Conservation (phyloP, 2,797 vertebrate species). For the Hydrolagus colliei region DNA sequence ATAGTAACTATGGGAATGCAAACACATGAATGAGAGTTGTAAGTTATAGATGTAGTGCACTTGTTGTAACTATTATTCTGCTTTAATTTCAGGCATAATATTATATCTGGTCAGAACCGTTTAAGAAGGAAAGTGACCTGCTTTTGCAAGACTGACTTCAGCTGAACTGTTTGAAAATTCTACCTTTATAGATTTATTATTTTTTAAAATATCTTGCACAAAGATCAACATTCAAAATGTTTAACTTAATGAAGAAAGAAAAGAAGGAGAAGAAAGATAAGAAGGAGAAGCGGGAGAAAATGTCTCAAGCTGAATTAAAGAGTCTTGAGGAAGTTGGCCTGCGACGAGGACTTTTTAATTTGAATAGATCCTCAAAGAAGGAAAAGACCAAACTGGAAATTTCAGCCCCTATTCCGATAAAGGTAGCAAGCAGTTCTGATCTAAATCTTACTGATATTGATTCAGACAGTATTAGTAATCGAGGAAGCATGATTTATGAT, state of each 20-base stretch:
- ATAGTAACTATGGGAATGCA: neutral
- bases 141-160: neutral
- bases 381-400: constrained; percentile 87
- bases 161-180: constrained; percentile 5
- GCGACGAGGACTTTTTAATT: constrained; percentile 88
- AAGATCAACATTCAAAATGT: constrained; percentile 58
- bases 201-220: neutral
- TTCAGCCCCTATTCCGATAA: constrained; percentile 95
- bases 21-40: neutral
- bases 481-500: constrained; percentile 80
- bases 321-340: constrained; percentile 95
- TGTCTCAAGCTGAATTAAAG: constrained; percentile 85
- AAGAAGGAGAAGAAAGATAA: constrained; percentile 84
- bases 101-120: neutral
- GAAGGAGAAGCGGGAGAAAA: constrained; percentile 88
- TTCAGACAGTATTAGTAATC: constrained; percentile 76
- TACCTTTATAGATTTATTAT: neutral
- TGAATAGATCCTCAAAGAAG: constrained; percentile 81
- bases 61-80: constrained; percentile 23
- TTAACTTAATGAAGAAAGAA: constrained; percentile 82
- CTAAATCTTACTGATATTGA: constrained; percentile 87
- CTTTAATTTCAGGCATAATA: neutral
- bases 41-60: neutral
- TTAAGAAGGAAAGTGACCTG: constrained; percentile 21
- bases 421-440: constrained; percentile 83